Evolutionary conservation across 1,140 invertebrate genomes (phyloP), one percentile per base, ranked within the genome.

Genomic region (Nasonia giraulti): DNA sequence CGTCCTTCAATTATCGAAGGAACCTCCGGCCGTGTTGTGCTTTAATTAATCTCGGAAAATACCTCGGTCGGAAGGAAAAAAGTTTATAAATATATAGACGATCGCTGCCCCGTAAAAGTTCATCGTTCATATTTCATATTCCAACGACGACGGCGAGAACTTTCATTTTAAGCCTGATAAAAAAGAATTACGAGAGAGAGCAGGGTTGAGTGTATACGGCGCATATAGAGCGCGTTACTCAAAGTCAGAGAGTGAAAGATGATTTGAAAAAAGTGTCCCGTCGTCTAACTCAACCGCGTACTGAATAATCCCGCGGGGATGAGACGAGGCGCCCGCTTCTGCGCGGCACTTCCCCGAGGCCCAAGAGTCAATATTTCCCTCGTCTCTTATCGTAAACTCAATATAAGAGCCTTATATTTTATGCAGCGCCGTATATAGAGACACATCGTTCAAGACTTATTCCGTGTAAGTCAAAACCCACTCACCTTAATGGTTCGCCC

Each of bases 381-480:
- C 85, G 85, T 73, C 85, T 86, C 80, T 86, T 86, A 86, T 86
- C 85, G 85, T 86, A 86, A 86, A 86, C 81, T 86, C 85, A 86
- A 86, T 86, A 86, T 86, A 82, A 86, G 76, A 82, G 85, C 62
- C 89, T 88, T 89, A 90, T 90, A 91, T 90, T 89, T 91, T 91
- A 91, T 91, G 89, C 90, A 89, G 82, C 85, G n/a, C 80, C 37
- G 87, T 91, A 90, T 91, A 91, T 89, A 89, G 89, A 90, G 88
- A 90, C 91, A 91, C 88, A 89, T 90, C 89, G 90, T 85, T 81
- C 88, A 86, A 83, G 85, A 86, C 85, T 86, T 86, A 86, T 86
- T 86, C 55, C 85, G 31, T 88, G 90, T 91, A 92, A 91, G 91
- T 92, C 91, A 91, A 91, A 91, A 92, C 87, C 89, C 91, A 91